Conservation (phyloP, 2,113 vertebrate genomes). For the Oreochromis aureus region DNA sequence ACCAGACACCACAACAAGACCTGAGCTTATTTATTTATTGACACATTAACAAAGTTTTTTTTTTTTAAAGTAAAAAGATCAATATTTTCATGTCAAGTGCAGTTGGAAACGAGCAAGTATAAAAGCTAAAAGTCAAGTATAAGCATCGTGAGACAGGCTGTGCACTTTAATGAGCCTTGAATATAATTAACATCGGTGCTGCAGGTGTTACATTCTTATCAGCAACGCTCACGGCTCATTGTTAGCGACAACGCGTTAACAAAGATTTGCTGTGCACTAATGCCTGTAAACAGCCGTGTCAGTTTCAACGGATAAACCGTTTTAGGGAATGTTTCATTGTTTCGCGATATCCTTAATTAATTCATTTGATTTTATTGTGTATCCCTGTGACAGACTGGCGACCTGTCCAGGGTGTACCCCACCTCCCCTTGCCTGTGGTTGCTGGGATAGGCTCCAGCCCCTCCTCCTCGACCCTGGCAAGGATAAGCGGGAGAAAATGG, state of each 20-base stretch:
- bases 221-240: background rate
- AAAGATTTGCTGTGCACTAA: background rate
- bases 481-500: background rate
- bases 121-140: background rate
- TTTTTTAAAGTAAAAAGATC: background rate
- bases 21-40: background rate
- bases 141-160: background rate
- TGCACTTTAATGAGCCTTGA: background rate
- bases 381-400: background rate
- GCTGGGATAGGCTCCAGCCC: background rate
- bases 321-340: background rate
- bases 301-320: background rate
- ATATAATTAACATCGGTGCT: background rate
- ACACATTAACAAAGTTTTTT: background rate
- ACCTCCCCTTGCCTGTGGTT: background rate
- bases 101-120: background rate
- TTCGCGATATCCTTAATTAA: background rate
- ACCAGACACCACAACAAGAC: background rate
- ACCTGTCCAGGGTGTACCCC: background rate
- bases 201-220: background rate
- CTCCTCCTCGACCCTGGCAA: background rate
- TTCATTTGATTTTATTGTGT: background rate
- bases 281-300: background rate
- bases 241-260: background rate
- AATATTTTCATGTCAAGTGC: background rate